Evolutionary conservation across 2,888 invertebrate genomes (phyloP), one percentile per base, ranked within the genome.

Genomic region (Rhyacophila evoluta): DNA sequence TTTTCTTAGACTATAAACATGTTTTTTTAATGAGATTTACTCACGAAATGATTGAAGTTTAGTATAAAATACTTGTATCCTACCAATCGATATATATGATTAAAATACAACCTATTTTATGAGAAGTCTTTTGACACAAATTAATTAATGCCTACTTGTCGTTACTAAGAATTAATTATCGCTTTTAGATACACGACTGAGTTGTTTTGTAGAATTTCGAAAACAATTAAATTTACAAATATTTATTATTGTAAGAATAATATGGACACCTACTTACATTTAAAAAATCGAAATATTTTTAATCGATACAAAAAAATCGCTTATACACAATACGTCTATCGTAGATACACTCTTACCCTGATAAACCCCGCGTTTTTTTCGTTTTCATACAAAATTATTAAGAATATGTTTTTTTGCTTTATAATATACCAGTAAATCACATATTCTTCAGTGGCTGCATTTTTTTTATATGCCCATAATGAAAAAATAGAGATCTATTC

Each of bases 261-360:
- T 11, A 75, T 75, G 75, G 80, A 80, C 79, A 81, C 73, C 74
- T 77, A 79, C 79, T 81, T 81, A 79, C 15, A 38, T 67, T 70
- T 41, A 33, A 68, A 68, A 33, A 79, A 70, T 37, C 71, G 38
- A 55, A 27, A 27, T 36, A 41, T 12, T 39, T 68, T 28, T 25
- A 8, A 71, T 29, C 12, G 39, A 72, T 70, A 70, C 29, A 33
- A 71, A 36, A 77, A 80, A 68, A 41, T 36, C 28, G 19, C 37
- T 70, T 69, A 55, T 67, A 79, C 70, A 67, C 74, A 74, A 77
- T 67, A 80, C 75, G 73, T 19, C 72, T 76, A 78, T 68, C 29
- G 78, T 77, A 79, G 68, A 78, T 73, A 89, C 89, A 89, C 88
- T 88, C 90, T 87, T 89, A 90, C 90, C 90, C 90, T 90, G 90